A percentile compares a stretch with the other conserved stretches of the same genome.
Evolutionary conservation across 1,140 invertebrate genomes (phyloP).

Genomic region (Ceratina australensis): DNA sequence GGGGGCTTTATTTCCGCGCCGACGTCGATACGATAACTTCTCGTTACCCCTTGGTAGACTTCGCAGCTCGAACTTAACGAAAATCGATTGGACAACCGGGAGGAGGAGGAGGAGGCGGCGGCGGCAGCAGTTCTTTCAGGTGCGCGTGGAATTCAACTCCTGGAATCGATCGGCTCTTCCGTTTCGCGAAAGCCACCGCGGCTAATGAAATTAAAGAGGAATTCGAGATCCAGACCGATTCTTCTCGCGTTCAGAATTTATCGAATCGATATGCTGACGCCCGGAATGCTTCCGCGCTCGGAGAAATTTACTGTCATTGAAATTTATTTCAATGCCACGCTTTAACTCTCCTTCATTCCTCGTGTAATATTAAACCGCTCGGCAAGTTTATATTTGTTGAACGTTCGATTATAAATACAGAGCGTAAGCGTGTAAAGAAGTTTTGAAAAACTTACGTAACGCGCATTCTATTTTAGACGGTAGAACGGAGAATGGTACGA

Average conservation of each 20-base stretch:
- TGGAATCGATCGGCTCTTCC: slow-evolving; percentile 10
- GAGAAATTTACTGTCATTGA: neutral
- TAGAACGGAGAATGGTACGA: no score
- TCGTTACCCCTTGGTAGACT: slow-evolving; percentile 19
- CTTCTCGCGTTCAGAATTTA: slow-evolving; percentile 8
- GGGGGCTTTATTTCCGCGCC: slow-evolving; percentile 7
- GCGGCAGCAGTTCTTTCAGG: no score
- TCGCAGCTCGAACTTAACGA: slow-evolving; percentile 8
- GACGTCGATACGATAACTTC: slow-evolving; percentile 18
- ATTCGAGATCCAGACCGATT: slow-evolving; percentile 18
- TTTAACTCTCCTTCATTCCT: no score
- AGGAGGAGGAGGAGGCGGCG: no score
- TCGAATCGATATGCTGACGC: neutral
- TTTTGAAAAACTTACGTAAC: no score
- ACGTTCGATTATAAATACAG: no score
- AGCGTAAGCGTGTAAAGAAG: no score
- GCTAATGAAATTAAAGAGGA: slow-evolving; percentile 26
- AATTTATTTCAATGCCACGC: slow-evolving; percentile 3
- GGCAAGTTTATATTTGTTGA: no score
- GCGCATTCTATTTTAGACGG: no score
- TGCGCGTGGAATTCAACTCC: neutral
- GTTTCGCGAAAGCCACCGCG: neutral
- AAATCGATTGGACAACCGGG: slow-evolving; percentile 29
- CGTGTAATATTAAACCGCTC: no score
- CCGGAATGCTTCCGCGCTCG: neutral